Evolutionary conservation across 2,888 invertebrate species (phyloP), one percentile per base, ranked within the genome.

Genomic region (Odontocolon sp.): DNA sequence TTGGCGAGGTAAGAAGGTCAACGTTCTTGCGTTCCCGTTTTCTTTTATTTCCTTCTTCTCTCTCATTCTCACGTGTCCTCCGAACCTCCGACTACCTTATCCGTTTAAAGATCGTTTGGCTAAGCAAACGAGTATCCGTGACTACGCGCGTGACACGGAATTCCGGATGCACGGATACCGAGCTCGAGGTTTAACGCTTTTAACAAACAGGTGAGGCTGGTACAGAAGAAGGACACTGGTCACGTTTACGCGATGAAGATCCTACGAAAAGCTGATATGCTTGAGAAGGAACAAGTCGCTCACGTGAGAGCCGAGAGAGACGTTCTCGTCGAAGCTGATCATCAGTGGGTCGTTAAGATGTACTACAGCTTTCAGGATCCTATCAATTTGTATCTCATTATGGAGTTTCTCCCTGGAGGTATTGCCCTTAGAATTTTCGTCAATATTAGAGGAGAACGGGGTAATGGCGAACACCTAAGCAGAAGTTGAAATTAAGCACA

Each of bases 181-280:
- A 50, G 5, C 9, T 50, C 2, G 6, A 26, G 31, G 23, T 28
- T 28, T 16, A 47, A n/a, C 18, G 1, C 14, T 28, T 16, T 42
- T 21, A 18, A n/a, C 5, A 31, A 74, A 14, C 78, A 94, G 93
- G 99, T 99, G 69, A 95, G 99, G 81, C 93, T 99, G 75, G 99
- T 99, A 66, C 99, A 99, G 92, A 99, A 99, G 92, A 98, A 98
- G 91, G 99, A 99, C 91, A 99, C 99, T 1, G 99, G 99, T 2
- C 99, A 99, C 91, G 98, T 99, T 61, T 99, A 99, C 91, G 99
- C 99, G 38, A 99, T 99, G 99, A 99, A 99, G 92, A 99, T 99
- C 88, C 94, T 99, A 69, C 94, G 99, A 81, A 99, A 99, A 91
- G 97, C 97, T 2, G 99, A 99, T 90, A 99, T 99, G 99, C 92